Evolutionary conservation across 2,113 vertebrate species (phyloP).

Genomic region (Callipepla squamata): DNA sequence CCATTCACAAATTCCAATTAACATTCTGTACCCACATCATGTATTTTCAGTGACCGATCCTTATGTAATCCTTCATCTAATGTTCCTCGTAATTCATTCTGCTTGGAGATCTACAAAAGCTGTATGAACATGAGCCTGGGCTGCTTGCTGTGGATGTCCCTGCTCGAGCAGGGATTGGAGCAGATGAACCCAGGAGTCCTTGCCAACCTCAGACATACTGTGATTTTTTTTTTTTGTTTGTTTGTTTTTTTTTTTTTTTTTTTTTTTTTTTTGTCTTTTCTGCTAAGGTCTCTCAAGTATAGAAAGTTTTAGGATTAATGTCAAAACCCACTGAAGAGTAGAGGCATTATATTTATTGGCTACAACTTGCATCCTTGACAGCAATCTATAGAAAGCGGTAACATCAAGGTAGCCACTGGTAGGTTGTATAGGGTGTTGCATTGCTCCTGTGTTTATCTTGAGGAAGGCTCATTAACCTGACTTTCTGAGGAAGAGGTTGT

Average conservation of each 20-base stretch:
- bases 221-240: neutral
- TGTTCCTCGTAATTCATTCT: neutral
- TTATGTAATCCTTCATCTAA: neutral
- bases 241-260: neutral
- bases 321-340: neutral
- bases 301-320: neutral
- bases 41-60: neutral
- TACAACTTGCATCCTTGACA: accelerated
- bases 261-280: neutral
- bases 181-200: neutral
- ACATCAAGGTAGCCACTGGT: constrained; percentile 13
- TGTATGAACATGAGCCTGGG: neutral
- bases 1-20: neutral
- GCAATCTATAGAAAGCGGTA: neutral
- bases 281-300: neutral
- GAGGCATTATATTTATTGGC: neutral
- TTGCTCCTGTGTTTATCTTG: neutral
- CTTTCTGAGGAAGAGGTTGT: neutral
- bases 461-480: neutral
- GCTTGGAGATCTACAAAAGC: neutral
- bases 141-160: neutral
- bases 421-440: neutral
- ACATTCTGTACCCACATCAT: accelerated
- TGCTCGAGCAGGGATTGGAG: neutral
- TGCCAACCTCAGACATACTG: neutral